Conservation (phyloP, 2,888 invertebrate species). For the Pimpla rufipes region DNA sequence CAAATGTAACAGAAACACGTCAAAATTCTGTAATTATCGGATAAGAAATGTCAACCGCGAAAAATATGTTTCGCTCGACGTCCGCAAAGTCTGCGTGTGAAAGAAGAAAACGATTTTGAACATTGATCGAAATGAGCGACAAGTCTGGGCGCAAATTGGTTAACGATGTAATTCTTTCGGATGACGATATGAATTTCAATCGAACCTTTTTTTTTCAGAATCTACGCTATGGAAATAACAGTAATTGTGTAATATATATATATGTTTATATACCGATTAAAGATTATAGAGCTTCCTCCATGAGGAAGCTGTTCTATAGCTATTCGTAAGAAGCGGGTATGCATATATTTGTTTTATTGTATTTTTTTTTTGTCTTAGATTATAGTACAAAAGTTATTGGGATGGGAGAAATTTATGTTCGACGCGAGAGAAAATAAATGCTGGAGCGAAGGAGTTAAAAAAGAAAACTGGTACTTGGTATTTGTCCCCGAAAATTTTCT, state of each 20-base stretch:
- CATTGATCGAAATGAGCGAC: background rate
- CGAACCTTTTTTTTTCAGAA: background rate
- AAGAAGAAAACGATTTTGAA: background rate
- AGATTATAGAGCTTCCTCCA: constrained; percentile 20
- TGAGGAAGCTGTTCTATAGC: constrained; percentile 18
- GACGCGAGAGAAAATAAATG: constrained; percentile 13
- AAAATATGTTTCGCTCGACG: background rate
- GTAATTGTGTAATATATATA: constrained; percentile 28
- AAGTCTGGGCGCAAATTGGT: constrained; percentile 1
- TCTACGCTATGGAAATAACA: constrained; percentile 10
- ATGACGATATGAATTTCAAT: background rate
- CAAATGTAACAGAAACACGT: background rate
- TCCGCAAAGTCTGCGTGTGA: background rate
- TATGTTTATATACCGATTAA: constrained; percentile 23
- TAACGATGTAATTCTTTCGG: constrained; percentile 3
- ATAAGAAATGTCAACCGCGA: background rate
- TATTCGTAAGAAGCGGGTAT: constrained; percentile 21
- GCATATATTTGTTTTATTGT: constrained; percentile 15
- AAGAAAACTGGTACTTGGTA: background rate
- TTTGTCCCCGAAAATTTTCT: background rate
- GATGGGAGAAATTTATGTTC: constrained; percentile 5
- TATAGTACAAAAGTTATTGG: constrained; percentile 14
- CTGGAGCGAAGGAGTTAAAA: constrained; percentile 16
- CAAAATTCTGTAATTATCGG: background rate
- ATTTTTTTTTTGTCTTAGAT: constrained; percentile 31